Conservation (phyloP, 2,797 vertebrate genomes). For the Pempheris klunzingeri region DNA sequence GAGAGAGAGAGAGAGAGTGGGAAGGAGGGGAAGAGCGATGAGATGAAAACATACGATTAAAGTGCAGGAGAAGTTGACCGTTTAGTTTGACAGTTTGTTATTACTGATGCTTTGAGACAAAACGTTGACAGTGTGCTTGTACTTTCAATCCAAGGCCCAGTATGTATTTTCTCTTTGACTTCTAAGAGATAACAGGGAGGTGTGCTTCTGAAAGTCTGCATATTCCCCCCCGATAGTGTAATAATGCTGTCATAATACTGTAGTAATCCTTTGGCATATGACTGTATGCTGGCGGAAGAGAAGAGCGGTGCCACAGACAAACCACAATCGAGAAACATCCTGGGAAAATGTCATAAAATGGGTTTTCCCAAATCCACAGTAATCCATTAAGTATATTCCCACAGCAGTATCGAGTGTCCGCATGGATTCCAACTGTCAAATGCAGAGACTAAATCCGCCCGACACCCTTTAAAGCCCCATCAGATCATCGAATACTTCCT, state of each 20-base stretch:
- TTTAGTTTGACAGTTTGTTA: conserved; percentile 51
- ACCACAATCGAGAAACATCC: not conserved
- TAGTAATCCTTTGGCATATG: conserved; percentile 78
- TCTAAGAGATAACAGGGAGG: conserved; percentile 18
- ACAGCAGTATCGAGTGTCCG: conserved; percentile 20
- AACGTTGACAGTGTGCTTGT: conserved; percentile 58
- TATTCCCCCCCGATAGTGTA: conserved; percentile 26
- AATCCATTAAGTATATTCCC: conserved; percentile 26
- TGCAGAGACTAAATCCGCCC: conserved; percentile 10
- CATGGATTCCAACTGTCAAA: conserved; percentile 18
- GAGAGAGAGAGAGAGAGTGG: conserved; percentile 10
- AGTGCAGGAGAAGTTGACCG: conserved; percentile 67
- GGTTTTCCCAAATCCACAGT: conserved; percentile 20
- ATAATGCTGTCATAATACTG: conserved; percentile 50
- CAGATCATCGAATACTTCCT: conserved; percentile 11
- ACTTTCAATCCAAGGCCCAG: conserved; percentile 46
- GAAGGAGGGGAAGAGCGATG: conserved; percentile 18
- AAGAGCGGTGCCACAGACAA: conserved; percentile 31
- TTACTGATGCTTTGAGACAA: conserved; percentile 58
- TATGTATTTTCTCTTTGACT: conserved; percentile 25
- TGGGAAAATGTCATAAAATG: not conserved
- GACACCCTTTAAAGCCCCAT: not conserved
- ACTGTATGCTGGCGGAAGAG: conserved; percentile 61
- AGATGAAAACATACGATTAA: conserved; percentile 64
- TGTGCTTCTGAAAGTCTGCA: conserved; percentile 47